A percentile compares a stretch with the other conserved stretches of the same genome.
Conservation (phyloP, 2,797 vertebrate genomes). For the Sylvilagus floridanus region DNA sequence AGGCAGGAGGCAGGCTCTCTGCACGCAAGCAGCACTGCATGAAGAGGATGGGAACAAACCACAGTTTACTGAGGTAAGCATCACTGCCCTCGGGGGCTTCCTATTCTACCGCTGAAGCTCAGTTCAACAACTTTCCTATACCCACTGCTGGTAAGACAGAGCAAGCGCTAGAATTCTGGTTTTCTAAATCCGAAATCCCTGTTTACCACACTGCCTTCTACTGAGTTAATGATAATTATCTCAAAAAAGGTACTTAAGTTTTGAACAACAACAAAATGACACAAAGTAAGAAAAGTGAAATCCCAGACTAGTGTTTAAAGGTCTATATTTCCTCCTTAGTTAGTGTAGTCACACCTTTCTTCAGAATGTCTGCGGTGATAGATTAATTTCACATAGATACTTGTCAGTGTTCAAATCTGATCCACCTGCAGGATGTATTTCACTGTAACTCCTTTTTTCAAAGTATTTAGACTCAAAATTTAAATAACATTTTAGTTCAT, state of each 20-base stretch:
- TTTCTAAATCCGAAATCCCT: background rate
- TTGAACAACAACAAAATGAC: background rate
- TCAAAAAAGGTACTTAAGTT: background rate
- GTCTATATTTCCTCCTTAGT: background rate
- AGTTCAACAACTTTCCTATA: background rate
- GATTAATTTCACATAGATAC: background rate
- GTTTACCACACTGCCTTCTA: background rate
- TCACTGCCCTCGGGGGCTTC: background rate
- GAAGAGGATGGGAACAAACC: background rate
- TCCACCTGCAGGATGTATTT: background rate
- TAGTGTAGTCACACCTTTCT: background rate
- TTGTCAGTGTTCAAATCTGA: background rate
- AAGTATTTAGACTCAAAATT: constrained; percentile 5
- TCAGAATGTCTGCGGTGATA: background rate
- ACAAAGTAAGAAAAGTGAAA: constrained; percentile 28
- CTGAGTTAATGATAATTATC: background rate
- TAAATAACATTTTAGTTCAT: background rate
- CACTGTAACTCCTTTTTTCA: background rate
- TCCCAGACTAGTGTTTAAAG: background rate
- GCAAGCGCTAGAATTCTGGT: background rate
- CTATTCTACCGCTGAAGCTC: background rate
- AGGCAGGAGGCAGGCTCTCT: background rate
- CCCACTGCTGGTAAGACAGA: background rate
- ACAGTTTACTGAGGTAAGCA: background rate
- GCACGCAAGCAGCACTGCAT: background rate